Evolutionary conservation across 2,888 invertebrate genomes (phyloP), one percentile per base, ranked within the genome.

Genomic region (Laspeyria flexula): DNA sequence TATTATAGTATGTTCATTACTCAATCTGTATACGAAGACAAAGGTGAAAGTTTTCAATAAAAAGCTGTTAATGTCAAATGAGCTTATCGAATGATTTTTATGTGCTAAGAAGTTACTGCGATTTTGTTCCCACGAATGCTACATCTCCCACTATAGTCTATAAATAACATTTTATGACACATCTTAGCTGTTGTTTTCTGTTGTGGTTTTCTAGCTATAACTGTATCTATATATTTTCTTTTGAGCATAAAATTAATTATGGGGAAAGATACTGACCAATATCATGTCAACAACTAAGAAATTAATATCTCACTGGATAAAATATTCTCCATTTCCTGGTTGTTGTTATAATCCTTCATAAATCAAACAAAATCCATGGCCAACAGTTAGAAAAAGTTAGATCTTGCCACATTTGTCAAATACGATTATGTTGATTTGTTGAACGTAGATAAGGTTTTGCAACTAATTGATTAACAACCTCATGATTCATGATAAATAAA

Each of bases 21-120:
- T 61, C 23, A 50, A 54, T 60, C 7, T 7, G 33, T 43, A 10
- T 10, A 38, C 4, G 18, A 13, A 31, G 23, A 43, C 13, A 15
- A 16, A 29, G 11, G 38, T 56, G 51, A 63, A 52, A 63, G 43
- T 41, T 60, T 55, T 54, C 45, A 29, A 43, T 39, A 33, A 43
- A 27, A n/a, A 33, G 31, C 13, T 42, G 23, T 4, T 40, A 13
- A 46, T 40, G 10, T 46, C 9, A 27, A 40, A 46, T 7, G 5
- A 15, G 25, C 25, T 25, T 7, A 33, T 33, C 0, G 2, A 39
- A 16, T 39, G 4, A 21, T 16, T 37, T 35, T 37, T 18, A 37
- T 37, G 37, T 18, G 16, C 16, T n/a, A n/a, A 34, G 18, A 34
- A 34, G 16, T 34, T 18, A 10, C n/a, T 11, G 18, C 16, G 10